Conservation (phyloP, 1,140 invertebrate genomes). For the Rhagoletis zephyria region DNA sequence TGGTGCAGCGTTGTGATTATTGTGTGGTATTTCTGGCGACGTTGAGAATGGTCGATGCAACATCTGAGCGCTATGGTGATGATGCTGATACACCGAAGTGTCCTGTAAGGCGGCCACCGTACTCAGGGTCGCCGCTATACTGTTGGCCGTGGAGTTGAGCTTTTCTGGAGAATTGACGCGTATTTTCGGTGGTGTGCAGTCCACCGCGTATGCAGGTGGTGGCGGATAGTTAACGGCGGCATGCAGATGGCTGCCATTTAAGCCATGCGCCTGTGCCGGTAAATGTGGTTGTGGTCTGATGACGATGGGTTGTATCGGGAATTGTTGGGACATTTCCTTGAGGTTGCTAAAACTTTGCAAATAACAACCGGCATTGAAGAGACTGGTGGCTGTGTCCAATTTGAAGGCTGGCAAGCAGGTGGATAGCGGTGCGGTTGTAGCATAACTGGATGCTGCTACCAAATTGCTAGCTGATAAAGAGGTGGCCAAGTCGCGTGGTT, state of each 20-base stretch:
- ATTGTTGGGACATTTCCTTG: conserved; percentile 72
- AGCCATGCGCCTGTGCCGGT: conserved; percentile 66
- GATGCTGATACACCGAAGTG: conserved; percentile 57
- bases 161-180: conserved; percentile 74
- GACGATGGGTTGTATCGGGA: conserved; percentile 72
- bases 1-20: conserved; percentile 62
- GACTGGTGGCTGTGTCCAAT: conserved; percentile 66
- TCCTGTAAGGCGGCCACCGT: conserved; percentile 62
- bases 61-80: conserved; percentile 69
- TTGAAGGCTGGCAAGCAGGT: conserved; percentile 68
- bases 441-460: conserved; percentile 56
- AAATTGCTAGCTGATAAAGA: conserved; percentile 64
- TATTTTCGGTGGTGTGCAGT: conserved; percentile 71
- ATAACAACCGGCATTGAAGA: conserved; percentile 72
- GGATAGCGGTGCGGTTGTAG: conserved; percentile 57
- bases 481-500: conserved; percentile 67
- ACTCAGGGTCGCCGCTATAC: conserved; percentile 61
- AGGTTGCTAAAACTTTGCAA: conserved; percentile 72
- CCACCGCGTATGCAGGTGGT: conserved; percentile 70
- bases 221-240: conserved; percentile 64
- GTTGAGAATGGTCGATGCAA: conserved; percentile 76
- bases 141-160: conserved; percentile 68
- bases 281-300: conserved; percentile 72
- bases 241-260: conserved; percentile 72
- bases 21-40: conserved; percentile 67